Base-by-base conservation (phyloP, 2,888 invertebrate genomes). In the Drosophila greeni region DNA sequence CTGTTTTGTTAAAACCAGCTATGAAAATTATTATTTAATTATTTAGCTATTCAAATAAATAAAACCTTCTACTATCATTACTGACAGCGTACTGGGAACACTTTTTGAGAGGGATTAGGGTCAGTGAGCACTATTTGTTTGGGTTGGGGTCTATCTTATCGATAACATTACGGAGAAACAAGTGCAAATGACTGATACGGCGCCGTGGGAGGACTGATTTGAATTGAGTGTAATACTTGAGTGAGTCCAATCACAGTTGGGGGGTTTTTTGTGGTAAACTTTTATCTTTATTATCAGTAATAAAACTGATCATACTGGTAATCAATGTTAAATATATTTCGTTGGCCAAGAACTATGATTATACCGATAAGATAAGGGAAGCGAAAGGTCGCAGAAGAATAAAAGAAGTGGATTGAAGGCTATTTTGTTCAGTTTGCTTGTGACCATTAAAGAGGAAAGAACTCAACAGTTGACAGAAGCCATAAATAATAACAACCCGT, bases 351-450 rank as follows among this genome's bases (percentile, higher is more conserved):
- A 62, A 62, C 40, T 51, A 34, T 29, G 14, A 14, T 18, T 29
- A 3, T 20, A 20, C 18, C 9, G 62, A 62, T 62, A 64, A 62
- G 62, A 62, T 62, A 52, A 52, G 12, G 43, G n/a, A 5, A 62
- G 20, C 12, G 4, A 34, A 42, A 48, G 18, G 33, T 23, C 1
- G n/a, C 18, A 8, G 2, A n/a, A 18, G 12, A 39, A 62, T 51
- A 62, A 62, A 62, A 52, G 18, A 34, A 24, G 1, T 20, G 1
- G 24, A n/a, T n/a, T 23, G n/a, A 29, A 14, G 9, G 33, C 16
- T 14, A 3, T 24, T 36, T 36, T 8, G 16, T n/a, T 62, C 62
- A 62, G 62, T 62, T 16, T 29, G 16, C 34, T 36, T 24, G 23
- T n/a, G 52, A 9, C 62, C 24, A 64, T 52, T 36, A 20, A 42